Evolutionary conservation across 2,113 vertebrate genomes (phyloP).

Genomic region (Seriola aureovittata): DNA sequence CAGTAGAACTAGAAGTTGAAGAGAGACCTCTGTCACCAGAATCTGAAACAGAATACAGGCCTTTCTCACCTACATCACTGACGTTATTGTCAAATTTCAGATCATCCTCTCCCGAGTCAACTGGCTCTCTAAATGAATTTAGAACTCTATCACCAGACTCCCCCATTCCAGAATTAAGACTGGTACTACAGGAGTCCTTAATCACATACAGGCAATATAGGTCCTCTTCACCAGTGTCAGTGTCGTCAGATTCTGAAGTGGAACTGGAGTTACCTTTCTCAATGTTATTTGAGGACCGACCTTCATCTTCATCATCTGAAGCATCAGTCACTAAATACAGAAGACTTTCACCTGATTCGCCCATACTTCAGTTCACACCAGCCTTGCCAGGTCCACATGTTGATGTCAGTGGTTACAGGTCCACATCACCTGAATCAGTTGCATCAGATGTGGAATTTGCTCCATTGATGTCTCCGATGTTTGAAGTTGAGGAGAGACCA

Average conservation of each 20-base stretch:
- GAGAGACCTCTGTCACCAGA: constrained; percentile 51
- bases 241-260: constrained; percentile 35
- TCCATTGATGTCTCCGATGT: not conserved
- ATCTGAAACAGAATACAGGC: constrained; percentile 39
- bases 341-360: constrained; percentile 60
- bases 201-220: not conserved
- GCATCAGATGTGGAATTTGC: constrained; percentile 32
- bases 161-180: constrained; percentile 49
- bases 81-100: constrained; percentile 30
- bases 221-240: constrained; percentile 41
- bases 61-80: constrained; percentile 48
- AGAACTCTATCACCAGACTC: constrained; percentile 57
- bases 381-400: not conserved
- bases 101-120: constrained; percentile 65
- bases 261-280: constrained; percentile 16
- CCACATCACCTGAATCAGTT: constrained; percentile 46
- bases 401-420: not conserved
- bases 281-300: constrained; percentile 15
- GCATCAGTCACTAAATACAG: not conserved
- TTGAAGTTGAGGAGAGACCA: constrained; percentile 18
- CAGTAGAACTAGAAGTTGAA: constrained; percentile 28
- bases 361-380: constrained; percentile 51
- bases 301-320: constrained; percentile 38
- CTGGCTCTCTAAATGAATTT: constrained; percentile 33
- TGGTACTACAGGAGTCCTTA: not conserved